These are phyloP conservation scores for Stomatorhinus walkeri DNA, from an alignment of 2,797 vertebrate genomes.

Conservation along the genomic window DNA sequence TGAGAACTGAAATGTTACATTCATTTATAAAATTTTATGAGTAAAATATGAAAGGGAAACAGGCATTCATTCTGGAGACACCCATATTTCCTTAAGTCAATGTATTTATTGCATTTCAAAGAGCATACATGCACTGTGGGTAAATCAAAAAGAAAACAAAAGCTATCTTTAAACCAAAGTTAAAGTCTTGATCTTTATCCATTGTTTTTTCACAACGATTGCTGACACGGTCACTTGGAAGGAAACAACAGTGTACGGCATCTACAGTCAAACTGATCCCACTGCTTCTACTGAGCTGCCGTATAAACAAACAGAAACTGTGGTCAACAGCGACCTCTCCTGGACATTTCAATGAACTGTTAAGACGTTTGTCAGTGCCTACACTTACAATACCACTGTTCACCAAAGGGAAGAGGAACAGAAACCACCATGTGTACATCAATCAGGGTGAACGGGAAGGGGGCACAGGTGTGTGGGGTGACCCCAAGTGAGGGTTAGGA, in stretches of 20 bases:
- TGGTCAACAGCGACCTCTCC: constrained; percentile 73
- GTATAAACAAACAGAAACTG: constrained; percentile 62
- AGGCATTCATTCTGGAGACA: constrained; percentile 15
- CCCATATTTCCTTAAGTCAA: constrained; percentile 69
- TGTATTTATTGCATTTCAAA: constrained; percentile 99
- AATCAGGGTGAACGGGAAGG: constrained; percentile 45
- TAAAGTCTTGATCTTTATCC: constrained; percentile 67
- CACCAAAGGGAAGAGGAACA: constrained; percentile 61
- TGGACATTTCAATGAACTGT: constrained; percentile 47
- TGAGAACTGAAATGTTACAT: constrained; percentile 25
- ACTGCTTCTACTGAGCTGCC: constrained; percentile 64
- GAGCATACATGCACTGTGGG: constrained; percentile 91
- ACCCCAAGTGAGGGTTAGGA: neutral
- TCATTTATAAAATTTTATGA: neutral
- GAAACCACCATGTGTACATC: constrained; percentile 60
- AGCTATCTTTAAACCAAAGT: constrained; percentile 74
- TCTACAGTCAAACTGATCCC: constrained; percentile 60
- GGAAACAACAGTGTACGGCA: constrained; percentile 67
- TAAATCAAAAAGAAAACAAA: constrained; percentile 85
- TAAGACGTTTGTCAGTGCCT: constrained; percentile 63
- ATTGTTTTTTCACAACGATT: constrained; percentile 72
- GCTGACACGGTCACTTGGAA: constrained; percentile 76
- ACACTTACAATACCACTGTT: constrained; percentile 53
- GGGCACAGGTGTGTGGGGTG: constrained; percentile 39
- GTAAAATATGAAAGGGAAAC: neutral